Conservation (phyloP, 2,797 vertebrate genomes). For the Poeciliopsis infans region DNA sequence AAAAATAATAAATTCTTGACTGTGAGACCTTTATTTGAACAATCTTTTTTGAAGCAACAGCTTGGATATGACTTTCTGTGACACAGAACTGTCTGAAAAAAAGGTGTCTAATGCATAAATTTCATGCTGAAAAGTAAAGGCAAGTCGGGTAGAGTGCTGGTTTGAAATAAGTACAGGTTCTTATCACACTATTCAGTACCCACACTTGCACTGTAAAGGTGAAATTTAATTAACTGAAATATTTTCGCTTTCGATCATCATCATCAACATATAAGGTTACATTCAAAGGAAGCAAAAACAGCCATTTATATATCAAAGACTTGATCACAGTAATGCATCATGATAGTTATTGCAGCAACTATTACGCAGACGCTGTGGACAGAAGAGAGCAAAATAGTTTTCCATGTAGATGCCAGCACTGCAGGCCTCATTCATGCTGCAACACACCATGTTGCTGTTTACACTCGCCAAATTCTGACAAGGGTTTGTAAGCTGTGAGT, state of each 20-base stretch:
- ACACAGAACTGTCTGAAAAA: conserved; percentile 17
- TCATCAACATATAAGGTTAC: not conserved
- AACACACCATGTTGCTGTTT: conserved; percentile 8
- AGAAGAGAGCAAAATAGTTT: conserved; percentile 17
- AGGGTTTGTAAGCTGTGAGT: conserved; percentile 27
- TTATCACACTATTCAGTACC: not conserved
- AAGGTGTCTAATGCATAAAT: conserved; percentile 26
- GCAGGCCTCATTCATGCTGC: not conserved
- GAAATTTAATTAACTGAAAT: conserved; percentile 1
- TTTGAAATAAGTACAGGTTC: not conserved
- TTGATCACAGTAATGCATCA: not conserved
- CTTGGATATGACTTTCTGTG: conserved; percentile 37
- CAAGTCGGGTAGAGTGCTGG: not conserved
- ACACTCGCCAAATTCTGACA: conserved; percentile 23
- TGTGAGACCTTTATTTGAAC: conserved; percentile 53
- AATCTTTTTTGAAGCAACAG: conserved; percentile 12
- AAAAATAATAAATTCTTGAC: not conserved
- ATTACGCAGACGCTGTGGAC: not conserved
- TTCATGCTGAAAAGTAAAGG: conserved; percentile 3
- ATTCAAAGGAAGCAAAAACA: not conserved
- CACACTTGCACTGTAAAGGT: not conserved
- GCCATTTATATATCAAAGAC: not conserved
- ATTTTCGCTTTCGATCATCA: not conserved
- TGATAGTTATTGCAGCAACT: not conserved
- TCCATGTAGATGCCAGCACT: conserved; percentile 13